A percentile compares a stretch with the other conserved stretches of the same genome.
These are phyloP conservation scores for Pollicipes pollicipes DNA, from an alignment of 1,140 invertebrate species.

Conservation along the genomic window DNA sequence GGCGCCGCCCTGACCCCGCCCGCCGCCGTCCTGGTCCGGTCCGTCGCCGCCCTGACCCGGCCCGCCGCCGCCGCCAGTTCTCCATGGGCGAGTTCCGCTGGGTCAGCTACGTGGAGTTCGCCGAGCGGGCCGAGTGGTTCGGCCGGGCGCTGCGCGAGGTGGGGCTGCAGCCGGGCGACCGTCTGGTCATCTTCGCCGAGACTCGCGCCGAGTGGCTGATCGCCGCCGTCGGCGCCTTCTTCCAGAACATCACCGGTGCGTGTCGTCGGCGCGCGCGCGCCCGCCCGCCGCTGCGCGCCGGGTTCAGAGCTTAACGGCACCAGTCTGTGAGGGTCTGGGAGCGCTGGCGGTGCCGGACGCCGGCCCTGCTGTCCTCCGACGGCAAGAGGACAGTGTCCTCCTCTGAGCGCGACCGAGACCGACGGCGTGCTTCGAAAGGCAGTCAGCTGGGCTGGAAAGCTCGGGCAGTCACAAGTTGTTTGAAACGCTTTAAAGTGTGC, in stretches of 20 bases:
- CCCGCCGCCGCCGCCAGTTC: conserved; percentile 1
- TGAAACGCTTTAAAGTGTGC: too few relatives aligned
- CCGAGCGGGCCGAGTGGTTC: conserved; percentile 27
- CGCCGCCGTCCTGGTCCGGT: conserved; percentile 6
- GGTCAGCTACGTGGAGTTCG: conserved; percentile 31
- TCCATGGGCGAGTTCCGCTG: conserved; percentile 34
- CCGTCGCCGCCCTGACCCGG: background rate
- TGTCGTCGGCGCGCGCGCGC: too few relatives aligned
- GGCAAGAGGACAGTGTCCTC: too few relatives aligned
- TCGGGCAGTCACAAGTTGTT: too few relatives aligned
- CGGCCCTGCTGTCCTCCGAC: too few relatives aligned
- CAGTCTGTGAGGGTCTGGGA: too few relatives aligned
- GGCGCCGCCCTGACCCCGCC: background rate
- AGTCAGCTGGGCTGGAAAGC: too few relatives aligned
- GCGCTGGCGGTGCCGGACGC: too few relatives aligned
- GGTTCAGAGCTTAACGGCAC: too few relatives aligned
- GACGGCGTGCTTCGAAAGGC: too few relatives aligned
- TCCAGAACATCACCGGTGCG: conserved; percentile 20
- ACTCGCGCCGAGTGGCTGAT: conserved; percentile 42
- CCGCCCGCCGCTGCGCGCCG: too few relatives aligned
- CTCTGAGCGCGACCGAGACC: too few relatives aligned
- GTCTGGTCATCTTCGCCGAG: conserved; percentile 38
- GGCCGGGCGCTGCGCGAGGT: conserved; percentile 24
- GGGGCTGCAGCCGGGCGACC: conserved; percentile 29
- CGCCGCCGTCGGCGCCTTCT: conserved; percentile 32